These are phyloP conservation scores for Leptopilina clavipes DNA, from an alignment of 1,140 invertebrate genomes.

Conservation along the genomic window DNA sequence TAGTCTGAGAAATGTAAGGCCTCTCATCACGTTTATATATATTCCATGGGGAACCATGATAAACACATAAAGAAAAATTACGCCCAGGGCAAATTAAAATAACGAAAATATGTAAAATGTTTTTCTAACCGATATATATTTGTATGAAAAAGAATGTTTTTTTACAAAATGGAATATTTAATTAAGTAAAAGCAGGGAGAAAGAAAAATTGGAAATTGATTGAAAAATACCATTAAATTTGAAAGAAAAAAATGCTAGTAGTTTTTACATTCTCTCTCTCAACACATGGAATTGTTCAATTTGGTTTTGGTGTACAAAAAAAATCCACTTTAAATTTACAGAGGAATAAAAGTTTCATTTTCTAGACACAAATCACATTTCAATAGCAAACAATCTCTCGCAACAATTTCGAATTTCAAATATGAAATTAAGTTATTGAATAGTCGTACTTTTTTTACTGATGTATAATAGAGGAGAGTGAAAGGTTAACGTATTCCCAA, in stretches of 20 bases:
- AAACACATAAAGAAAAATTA: neutral
- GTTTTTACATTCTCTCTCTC: neutral
- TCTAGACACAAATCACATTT: too few relatives aligned
- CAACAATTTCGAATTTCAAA: too few relatives aligned
- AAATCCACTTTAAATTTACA: too few relatives aligned
- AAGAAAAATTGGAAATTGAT: neutral
- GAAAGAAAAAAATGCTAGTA: neutral
- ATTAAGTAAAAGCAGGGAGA: neutral
- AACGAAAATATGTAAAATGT: neutral
- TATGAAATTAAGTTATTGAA: constrained; percentile 2
- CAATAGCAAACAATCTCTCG: too few relatives aligned
- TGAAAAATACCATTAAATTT: neutral
- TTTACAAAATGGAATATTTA: neutral
- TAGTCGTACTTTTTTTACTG: neutral
- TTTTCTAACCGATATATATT: neutral
- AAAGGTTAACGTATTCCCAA: neutral
- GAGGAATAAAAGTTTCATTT: too few relatives aligned
- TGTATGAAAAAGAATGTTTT: neutral
- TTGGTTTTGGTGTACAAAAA: too few relatives aligned
- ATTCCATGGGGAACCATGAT: neutral
- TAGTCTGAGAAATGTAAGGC: constrained; percentile 21
- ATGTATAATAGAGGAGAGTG: neutral
- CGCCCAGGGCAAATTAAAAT: neutral
- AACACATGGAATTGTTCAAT: neutral
- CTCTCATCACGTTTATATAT: neutral